phyloP scores from a whole-genome alignment of 1,140 invertebrate genomes.

The Dendrolimus kikuchii region DNA sequence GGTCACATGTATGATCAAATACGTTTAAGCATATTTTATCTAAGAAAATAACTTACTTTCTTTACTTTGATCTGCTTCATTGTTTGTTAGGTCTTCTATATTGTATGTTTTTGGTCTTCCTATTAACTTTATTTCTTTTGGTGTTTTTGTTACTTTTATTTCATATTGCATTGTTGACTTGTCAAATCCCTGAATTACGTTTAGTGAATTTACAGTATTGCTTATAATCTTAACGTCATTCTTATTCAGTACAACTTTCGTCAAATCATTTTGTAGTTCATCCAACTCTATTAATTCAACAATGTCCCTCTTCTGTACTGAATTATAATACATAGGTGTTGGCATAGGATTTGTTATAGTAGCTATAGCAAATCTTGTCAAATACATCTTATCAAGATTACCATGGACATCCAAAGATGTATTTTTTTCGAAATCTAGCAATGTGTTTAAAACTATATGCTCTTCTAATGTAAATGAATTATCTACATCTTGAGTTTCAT shows the following conservation, averaged over 20 bases:
- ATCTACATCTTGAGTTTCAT: slow-evolving; percentile 24
- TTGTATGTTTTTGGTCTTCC: slow-evolving; percentile 47
- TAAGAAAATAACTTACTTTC: slow-evolving; percentile 31
- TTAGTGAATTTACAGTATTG: not conserved
- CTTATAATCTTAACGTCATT: not conserved
- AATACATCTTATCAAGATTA: slow-evolving; percentile 46
- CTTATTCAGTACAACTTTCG: slow-evolving; percentile 1
- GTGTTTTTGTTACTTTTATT: slow-evolving; percentile 11
- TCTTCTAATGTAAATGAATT: slow-evolving; percentile 30
- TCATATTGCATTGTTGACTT: slow-evolving; percentile 1
- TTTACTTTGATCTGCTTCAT: slow-evolving; percentile 8
- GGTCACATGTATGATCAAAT: not conserved
- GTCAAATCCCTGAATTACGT: not conserved
- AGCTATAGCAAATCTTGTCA: slow-evolving; percentile 42
- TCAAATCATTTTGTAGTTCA: slow-evolving; percentile 7
- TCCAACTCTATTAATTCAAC: slow-evolving; percentile 14
- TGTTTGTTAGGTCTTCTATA: slow-evolving; percentile 34
- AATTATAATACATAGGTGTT: slow-evolving; percentile 20
- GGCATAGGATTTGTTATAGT: slow-evolving; percentile 26
- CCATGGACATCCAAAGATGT: slow-evolving; percentile 30
- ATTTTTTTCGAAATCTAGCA: slow-evolving; percentile 49
- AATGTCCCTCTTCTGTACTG: slow-evolving; percentile 30
- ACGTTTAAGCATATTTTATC: not conserved
- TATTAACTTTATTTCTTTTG: slow-evolving; percentile 25
- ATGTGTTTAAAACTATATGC: slow-evolving; percentile 35